phyloP scores from a whole-genome alignment of 2,113 vertebrate species.

The Oryctolagus cuniculus region mOryCun1.1 NC_091435.1:147449501-147450000 shows the following conservation, averaged over 20 bases:
- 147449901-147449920: not conserved
- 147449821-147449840: not conserved
- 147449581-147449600: too few relatives aligned
- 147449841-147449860: not conserved
- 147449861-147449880: not conserved
- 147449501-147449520: not conserved
- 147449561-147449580: too few relatives aligned
- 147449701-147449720: not conserved
- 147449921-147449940: not conserved
- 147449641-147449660: too few relatives aligned
- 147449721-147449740: fast-evolving
- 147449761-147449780: not conserved
- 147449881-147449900: not conserved
- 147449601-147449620: too few relatives aligned
- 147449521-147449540: not conserved
- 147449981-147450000: constrained; percentile 23
- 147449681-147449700: not conserved
- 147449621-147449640: too few relatives aligned
- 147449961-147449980: not conserved
- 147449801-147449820: not conserved
- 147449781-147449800: not conserved
- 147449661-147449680: too few relatives aligned
- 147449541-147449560: not conserved
- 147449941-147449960: not conserved
- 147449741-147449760: not conserved